Conservation (phyloP, 2,888 invertebrate genomes). For the Drosophila demipolita region DNA sequence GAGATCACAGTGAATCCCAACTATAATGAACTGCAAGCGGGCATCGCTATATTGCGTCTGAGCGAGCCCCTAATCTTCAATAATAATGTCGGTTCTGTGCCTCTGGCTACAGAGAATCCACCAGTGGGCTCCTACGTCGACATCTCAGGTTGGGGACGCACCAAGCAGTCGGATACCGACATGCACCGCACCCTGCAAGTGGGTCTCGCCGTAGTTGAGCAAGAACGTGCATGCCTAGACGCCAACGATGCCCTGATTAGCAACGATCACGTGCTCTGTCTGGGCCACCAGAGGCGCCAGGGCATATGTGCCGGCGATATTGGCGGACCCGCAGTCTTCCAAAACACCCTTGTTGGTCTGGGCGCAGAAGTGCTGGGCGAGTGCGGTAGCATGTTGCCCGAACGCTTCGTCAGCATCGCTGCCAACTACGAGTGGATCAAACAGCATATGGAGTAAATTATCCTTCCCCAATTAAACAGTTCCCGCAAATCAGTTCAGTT, state of each 20-base stretch:
- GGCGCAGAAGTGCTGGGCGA: constrained; percentile 72
- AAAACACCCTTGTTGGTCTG: constrained; percentile 71
- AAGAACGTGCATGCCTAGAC: constrained; percentile 38
- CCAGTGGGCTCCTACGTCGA: constrained; percentile 56
- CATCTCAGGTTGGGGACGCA: constrained; percentile 81
- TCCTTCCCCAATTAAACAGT: constrained; percentile 3
- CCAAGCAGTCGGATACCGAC: constrained; percentile 40
- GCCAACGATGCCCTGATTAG: not conserved
- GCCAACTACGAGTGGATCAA: constrained; percentile 69
- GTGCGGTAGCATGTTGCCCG: constrained; percentile 76
- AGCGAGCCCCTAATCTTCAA: constrained; percentile 50
- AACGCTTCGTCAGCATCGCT: constrained; percentile 74
- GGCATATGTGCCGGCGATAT: constrained; percentile 82
- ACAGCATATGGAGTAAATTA: constrained; percentile 56
- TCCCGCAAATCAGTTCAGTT: not conserved
- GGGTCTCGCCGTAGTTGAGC: constrained; percentile 56
- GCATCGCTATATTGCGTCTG: constrained; percentile 77
- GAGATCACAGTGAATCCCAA: constrained; percentile 63
- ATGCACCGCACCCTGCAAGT: constrained; percentile 63
- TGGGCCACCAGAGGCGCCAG: constrained; percentile 73
- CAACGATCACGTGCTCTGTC: constrained; percentile 73
- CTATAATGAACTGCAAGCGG: constrained; percentile 68
- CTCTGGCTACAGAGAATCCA: constrained; percentile 54
- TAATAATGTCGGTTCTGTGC: constrained; percentile 59
- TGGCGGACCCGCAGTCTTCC: constrained; percentile 81